These are phyloP conservation scores for Deroptyus accipitrinus DNA, from an alignment of 2,113 vertebrate species.

Conservation along the genomic window DNA sequence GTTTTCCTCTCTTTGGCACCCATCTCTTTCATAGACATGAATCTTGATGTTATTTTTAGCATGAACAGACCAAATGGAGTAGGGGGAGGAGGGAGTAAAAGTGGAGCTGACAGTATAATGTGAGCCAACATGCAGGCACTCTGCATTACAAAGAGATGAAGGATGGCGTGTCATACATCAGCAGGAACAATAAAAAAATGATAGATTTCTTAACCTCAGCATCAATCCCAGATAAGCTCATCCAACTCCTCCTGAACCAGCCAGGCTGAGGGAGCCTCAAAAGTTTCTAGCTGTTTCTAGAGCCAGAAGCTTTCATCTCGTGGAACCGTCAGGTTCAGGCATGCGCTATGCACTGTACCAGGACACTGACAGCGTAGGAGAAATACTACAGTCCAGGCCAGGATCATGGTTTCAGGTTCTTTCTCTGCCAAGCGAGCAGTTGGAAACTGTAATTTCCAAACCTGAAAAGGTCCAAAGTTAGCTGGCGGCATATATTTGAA, in stretches of 20 bases:
- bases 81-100: slow-evolving; percentile 28
- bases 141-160: slow-evolving; percentile 60
- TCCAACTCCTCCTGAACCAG: slow-evolving; percentile 36
- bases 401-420: background rate
- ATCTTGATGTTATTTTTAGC: slow-evolving; percentile 55
- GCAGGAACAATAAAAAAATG: slow-evolving; percentile 58
- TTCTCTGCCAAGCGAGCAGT: background rate
- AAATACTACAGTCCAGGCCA: background rate
- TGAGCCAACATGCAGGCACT: slow-evolving; percentile 18
- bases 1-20: background rate
- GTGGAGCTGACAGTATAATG: slow-evolving; percentile 39
- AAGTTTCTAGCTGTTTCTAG: background rate
- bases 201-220: slow-evolving; percentile 63
- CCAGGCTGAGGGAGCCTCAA: background rate
- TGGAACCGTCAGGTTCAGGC: background rate
- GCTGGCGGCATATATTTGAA: background rate
- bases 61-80: slow-evolving; percentile 28
- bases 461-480: background rate
- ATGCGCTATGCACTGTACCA: background rate
- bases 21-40: background rate
- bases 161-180: slow-evolving; percentile 60
- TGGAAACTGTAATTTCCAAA: background rate
- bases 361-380: background rate
- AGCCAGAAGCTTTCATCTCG: background rate
- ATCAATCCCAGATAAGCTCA: slow-evolving; percentile 49